Evolutionary conservation across 2,113 vertebrate species (phyloP).

Genomic region (Acinonyx jubatus): DNA sequence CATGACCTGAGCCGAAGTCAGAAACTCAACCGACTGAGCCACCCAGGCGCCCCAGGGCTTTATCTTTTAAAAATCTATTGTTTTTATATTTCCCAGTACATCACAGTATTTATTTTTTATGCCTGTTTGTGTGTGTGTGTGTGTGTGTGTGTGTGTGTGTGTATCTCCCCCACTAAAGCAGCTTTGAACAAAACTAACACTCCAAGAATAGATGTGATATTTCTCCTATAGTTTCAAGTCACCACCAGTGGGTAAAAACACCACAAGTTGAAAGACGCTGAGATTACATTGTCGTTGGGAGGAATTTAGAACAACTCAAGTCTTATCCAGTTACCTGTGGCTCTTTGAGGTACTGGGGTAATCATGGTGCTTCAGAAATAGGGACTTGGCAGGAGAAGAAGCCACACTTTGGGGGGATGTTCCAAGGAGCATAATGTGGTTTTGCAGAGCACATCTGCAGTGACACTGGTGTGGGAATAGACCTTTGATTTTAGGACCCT

Average conservation of each 20-base stretch:
- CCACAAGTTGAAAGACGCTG: not conserved
- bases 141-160: not conserved
- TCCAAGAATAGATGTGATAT: not conserved
- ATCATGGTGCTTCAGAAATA: not conserved
- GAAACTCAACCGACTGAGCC: no score
- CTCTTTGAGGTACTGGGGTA: not conserved
- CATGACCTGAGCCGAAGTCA: no score
- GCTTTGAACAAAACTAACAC: not conserved
- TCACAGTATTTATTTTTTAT: not conserved
- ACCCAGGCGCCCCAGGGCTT: not conserved
- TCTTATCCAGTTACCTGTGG: not conserved
- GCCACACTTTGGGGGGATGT: not conserved
- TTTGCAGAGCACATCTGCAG: not conserved
- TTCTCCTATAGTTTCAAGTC: not conserved
- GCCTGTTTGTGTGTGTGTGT: not conserved
- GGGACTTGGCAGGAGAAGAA: not conserved
- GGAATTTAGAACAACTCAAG: not conserved
- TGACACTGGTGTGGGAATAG: not conserved
- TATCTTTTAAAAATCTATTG: not conserved
- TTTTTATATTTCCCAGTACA: not conserved
- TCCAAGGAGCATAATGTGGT: not conserved
- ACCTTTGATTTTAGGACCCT: not conserved
- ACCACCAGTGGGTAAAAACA: not conserved
- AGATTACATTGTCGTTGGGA: not conserved
- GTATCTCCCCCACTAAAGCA: not conserved